These are phyloP conservation scores for Hymenopus coronatus DNA, from an alignment of 2,888 invertebrate species.

Conservation along the genomic window DNA sequence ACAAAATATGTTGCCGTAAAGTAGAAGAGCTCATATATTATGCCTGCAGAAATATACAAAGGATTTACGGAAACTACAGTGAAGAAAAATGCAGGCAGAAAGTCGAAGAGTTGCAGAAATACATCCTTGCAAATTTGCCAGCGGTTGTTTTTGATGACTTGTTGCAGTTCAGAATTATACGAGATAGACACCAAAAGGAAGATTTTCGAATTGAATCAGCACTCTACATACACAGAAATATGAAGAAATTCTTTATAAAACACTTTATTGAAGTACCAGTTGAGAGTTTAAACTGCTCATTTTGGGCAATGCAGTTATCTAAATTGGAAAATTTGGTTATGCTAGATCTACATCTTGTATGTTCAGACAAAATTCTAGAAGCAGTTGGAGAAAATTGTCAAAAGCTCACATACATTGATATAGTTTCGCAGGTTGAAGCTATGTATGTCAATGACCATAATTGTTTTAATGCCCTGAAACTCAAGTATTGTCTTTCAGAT, in stretches of 20 bases:
- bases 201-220: conserved; percentile 32
- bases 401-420: conserved; percentile 34
- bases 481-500: conserved; percentile 36
- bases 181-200: not conserved
- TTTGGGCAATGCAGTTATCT: conserved; percentile 33
- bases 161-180: conserved; percentile 18
- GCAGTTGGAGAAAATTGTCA: conserved; percentile 34
- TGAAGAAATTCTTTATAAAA: conserved; percentile 27
- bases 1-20: conserved; percentile 5
- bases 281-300: conserved; percentile 24
- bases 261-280: not conserved
- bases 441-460: conserved; percentile 20
- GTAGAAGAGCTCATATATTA: conserved; percentile 29
- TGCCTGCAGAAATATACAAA: conserved; percentile 30
- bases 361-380: conserved; percentile 36
- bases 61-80: conserved; percentile 31
- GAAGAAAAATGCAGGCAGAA: conserved; percentile 20
- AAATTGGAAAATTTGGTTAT: conserved; percentile 29
- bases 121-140: conserved; percentile 30
- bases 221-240: conserved; percentile 34
- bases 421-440: conserved; percentile 33
- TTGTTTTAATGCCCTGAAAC: conserved; percentile 34
- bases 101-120: conserved; percentile 26
- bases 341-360: conserved; percentile 33
- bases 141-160: conserved; percentile 32